These are phyloP conservation scores for Ptilonorhynchus violaceus DNA, from an alignment of 2,113 vertebrate species.

Conservation along the genomic window DNA sequence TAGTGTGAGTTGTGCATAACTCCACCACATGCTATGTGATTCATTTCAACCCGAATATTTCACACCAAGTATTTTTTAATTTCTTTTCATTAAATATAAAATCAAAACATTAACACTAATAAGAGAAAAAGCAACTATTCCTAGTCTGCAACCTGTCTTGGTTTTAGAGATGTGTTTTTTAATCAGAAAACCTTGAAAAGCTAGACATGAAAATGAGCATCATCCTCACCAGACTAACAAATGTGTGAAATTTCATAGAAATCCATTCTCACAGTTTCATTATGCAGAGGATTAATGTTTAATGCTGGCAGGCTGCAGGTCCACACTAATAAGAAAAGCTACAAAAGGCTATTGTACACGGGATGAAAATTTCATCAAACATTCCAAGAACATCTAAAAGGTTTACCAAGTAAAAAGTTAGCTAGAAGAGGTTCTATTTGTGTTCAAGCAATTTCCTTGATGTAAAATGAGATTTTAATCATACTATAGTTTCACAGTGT, in stretches of 20 bases:
- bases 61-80: not conserved
- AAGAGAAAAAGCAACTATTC: not conserved
- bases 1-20: not conserved
- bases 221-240: conserved; percentile 47
- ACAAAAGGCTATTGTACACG: conserved; percentile 51
- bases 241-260: conserved; percentile 62
- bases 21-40: not conserved
- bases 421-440: conserved; percentile 29
- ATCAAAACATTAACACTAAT: not conserved
- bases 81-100: not conserved
- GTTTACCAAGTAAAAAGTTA: conserved; percentile 33
- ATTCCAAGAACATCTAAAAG: conserved; percentile 53
- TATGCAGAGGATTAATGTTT: conserved; percentile 64
- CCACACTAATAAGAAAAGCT: conserved; percentile 60
- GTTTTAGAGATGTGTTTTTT: not conserved
- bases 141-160: not conserved
- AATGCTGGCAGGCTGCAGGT: conserved; percentile 33
- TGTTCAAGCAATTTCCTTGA: conserved; percentile 17
- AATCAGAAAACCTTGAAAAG: conserved; percentile 34
- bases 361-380: conserved; percentile 58
- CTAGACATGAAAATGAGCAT: conserved; percentile 52
- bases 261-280: conserved; percentile 64
- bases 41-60: not conserved
- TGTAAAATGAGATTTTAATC: conserved; percentile 32
- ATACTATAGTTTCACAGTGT: not conserved